These are phyloP conservation scores for Anagrus nilaparvatae DNA, from an alignment of 1,140 invertebrate species.

Conservation along the genomic window DNA sequence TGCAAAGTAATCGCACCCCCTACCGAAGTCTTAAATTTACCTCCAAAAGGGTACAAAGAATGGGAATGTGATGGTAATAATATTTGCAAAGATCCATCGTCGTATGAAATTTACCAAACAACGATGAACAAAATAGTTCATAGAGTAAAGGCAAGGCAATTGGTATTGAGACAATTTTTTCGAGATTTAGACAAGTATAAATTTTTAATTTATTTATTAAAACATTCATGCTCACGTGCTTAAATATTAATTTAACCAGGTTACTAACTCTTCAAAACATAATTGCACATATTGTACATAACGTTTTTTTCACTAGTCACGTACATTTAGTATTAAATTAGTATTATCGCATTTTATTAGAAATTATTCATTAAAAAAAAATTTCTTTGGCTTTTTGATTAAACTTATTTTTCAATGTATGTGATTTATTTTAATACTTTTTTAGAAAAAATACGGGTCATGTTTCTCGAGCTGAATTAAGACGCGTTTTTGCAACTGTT, in stretches of 20 bases:
- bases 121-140: conserved; percentile 42
- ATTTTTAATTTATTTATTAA: too few species aligned
- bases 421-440: neutral
- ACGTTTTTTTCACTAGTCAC: too few species aligned
- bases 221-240: too few species aligned
- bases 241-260: too few species aligned
- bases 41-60: conserved; percentile 34
- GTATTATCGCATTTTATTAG: too few species aligned
- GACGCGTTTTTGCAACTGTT: conserved; percentile 51
- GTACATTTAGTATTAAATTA: too few species aligned
- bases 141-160: conserved; percentile 40
- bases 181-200: conserved; percentile 55
- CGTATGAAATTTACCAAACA: conserved; percentile 39
- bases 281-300: too few species aligned
- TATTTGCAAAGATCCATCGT: conserved; percentile 28
- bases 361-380: too few species aligned
- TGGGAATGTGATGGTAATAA: conserved; percentile 41
- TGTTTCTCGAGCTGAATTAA: conserved; percentile 53
- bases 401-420: neutral
- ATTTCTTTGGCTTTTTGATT: neutral
- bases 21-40: conserved; percentile 37
- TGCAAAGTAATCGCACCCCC: conserved; percentile 38
- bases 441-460: conserved; percentile 55
- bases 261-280: too few species aligned
- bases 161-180: conserved; percentile 53